A percentile compares a stretch with the other conserved stretches of the same genome.
Evolutionary conservation across 2,113 vertebrate species (phyloP).

Genomic region (Cyprinodon tularosa): DNA sequence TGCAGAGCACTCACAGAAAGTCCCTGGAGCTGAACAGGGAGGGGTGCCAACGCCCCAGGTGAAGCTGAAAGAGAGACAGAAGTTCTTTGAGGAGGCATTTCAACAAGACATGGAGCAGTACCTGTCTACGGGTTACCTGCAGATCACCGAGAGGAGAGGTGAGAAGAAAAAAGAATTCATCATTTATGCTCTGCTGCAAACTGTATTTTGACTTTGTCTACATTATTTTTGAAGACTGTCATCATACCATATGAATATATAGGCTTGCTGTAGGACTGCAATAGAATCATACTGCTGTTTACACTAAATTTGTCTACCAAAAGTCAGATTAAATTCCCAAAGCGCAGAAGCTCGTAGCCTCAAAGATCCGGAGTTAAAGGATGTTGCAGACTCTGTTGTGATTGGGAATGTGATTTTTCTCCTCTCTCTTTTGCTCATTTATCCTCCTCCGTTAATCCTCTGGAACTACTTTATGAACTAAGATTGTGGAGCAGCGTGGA

Average conservation of each 20-base stretch:
- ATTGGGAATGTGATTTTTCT: slow-evolving; percentile 35
- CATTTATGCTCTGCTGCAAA: no score
- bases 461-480: slow-evolving; percentile 49
- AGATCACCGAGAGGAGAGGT: slow-evolving; percentile 94
- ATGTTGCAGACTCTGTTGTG: slow-evolving; percentile 20
- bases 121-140: slow-evolving; percentile 93
- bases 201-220: neutral
- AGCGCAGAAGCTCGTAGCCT: slow-evolving; percentile 22
- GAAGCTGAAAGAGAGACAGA: slow-evolving; percentile 95
- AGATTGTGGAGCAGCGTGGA: slow-evolving; percentile 32
- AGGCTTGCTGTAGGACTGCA: slow-evolving; percentile 33
- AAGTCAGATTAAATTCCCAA: slow-evolving; percentile 27
- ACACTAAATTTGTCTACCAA: slow-evolving; percentile 24
- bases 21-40: slow-evolving; percentile 86
- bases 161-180: slow-evolving; percentile 59
- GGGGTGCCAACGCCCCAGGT: slow-evolving; percentile 79
- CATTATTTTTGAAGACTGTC: slow-evolving; percentile 14
- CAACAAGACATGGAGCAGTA: slow-evolving; percentile 99
- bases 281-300: slow-evolving; percentile 37
- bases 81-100: slow-evolving; percentile 97
- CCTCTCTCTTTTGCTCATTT: slow-evolving; percentile 34
- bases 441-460: slow-evolving; percentile 47
- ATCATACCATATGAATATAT: slow-evolving; percentile 17
- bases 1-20: slow-evolving; percentile 87
- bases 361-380: slow-evolving; percentile 7